These are phyloP conservation scores for Erethizon dorsatum DNA, from an alignment of 2,797 vertebrate genomes.

Conservation along the genomic window DNA sequence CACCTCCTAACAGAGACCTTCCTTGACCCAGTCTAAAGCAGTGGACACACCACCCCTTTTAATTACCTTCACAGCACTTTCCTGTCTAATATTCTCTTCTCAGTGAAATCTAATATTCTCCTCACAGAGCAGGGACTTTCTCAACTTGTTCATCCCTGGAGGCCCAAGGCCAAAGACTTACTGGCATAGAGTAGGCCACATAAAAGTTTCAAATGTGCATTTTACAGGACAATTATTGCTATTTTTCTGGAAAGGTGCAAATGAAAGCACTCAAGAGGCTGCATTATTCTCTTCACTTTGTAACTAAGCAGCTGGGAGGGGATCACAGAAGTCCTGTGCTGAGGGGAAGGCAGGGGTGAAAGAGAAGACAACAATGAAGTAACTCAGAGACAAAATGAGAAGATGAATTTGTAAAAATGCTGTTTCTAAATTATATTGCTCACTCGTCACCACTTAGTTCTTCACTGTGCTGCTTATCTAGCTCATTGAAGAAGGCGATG, in stretches of 20 bases:
- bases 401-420: neutral
- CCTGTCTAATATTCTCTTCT: neutral
- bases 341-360: neutral
- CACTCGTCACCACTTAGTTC: slow-evolving; percentile 94
- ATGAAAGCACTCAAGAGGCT: neutral
- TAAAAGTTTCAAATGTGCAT: neutral
- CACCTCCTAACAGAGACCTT: neutral
- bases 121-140: neutral
- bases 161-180: neutral
- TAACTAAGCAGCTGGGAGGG: neutral
- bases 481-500: slow-evolving; percentile 94
- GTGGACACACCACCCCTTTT: neutral
- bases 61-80: neutral
- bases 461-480: slow-evolving; percentile 93
- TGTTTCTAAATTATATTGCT: slow-evolving; percentile 84
- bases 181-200: neutral
- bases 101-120: neutral
- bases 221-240: neutral
- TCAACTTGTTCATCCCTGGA: neutral
- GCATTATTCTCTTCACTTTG: neutral
- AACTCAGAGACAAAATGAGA: neutral
- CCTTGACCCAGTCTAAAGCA: neutral
- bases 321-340: neutral
- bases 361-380: neutral
- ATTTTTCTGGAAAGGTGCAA: neutral